A percentile compares a stretch with the other conserved stretches of the same genome.
phyloP scores from a whole-genome alignment of 2,888 invertebrate genomes.

The Hemaris fuciformis region DNA sequence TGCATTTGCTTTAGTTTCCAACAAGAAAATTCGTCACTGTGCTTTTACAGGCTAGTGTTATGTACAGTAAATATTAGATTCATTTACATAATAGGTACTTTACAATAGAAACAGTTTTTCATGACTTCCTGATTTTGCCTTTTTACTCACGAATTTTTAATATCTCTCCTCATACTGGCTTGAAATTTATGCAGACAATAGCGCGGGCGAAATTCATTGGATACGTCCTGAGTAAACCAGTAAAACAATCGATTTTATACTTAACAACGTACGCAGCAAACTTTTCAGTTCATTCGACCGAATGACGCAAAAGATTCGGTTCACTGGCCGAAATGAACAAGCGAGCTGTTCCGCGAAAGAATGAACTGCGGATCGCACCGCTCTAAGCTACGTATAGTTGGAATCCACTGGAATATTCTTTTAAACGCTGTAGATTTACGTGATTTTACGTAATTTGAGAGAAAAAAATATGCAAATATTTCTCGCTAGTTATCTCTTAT shows the following conservation, averaged over 20 bases:
- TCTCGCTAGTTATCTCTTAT: background rate
- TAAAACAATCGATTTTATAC: background rate
- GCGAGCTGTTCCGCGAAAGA: background rate
- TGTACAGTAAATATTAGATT: too few species aligned
- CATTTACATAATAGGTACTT: too few species aligned
- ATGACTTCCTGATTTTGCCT: too few species aligned
- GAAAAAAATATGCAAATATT: background rate
- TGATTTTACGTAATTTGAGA: background rate
- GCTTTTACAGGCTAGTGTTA: too few species aligned
- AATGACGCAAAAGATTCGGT: conserved; percentile 2
- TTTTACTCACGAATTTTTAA: too few species aligned
- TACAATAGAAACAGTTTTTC: too few species aligned
- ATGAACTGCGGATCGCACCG: background rate
- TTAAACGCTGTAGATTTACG: background rate
- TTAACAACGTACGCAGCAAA: background rate
- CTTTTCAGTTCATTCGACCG: background rate
- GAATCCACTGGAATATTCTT: background rate
- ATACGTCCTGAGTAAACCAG: background rate
- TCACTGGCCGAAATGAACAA: conserved; percentile 9
- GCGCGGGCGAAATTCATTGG: too few species aligned
- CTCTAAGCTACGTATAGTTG: background rate
- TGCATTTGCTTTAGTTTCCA: too few species aligned
- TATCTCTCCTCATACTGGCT: too few species aligned
- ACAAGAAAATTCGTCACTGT: too few species aligned
- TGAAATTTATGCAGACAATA: too few species aligned